A percentile compares a stretch with the other conserved stretches of the same genome.
Evolutionary conservation across 2,888 invertebrate species (phyloP).

Genomic region (Odontothrips loti): DNA sequence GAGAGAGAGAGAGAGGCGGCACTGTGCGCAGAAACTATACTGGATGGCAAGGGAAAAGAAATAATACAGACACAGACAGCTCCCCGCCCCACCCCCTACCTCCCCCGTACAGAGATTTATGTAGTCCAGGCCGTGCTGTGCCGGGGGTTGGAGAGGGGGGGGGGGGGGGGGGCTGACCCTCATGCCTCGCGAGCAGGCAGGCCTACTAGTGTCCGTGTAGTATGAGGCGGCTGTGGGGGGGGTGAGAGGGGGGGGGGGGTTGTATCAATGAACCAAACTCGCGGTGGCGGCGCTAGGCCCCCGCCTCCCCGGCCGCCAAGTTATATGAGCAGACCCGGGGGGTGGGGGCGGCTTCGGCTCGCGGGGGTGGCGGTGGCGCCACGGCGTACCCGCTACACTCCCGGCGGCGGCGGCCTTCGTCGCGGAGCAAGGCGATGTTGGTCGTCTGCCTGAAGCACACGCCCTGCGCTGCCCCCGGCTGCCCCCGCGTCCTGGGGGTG

Average conservation of each 20-base stretch:
- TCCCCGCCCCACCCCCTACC: too few species aligned
- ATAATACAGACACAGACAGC: too few species aligned
- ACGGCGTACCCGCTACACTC: neutral
- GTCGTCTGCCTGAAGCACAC: too few species aligned
- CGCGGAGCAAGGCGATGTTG: neutral
- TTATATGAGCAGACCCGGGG: neutral
- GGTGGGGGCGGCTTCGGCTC: neutral
- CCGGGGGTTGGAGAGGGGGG: neutral
- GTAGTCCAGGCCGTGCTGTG: too few species aligned
- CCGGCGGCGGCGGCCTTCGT: neutral
- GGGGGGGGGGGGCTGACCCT: neutral
- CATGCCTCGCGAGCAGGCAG: neutral
- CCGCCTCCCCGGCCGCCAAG: neutral
- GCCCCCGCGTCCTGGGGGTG: neutral
- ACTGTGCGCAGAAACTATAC: too few species aligned
- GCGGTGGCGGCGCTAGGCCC: neutral
- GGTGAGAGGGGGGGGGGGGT: too few species aligned
- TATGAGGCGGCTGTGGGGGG: neutral
- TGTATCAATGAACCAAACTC: neutral
- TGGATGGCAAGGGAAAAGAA: too few species aligned
- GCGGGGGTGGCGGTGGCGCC: neutral
- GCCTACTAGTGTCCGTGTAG: neutral
- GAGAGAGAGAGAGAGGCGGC: too few species aligned
- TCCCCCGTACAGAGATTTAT: too few species aligned
- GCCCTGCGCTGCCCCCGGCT: too few species aligned